A percentile compares a stretch with the other conserved stretches of the same genome.
Conservation (phyloP, 2,888 invertebrate species). For the Mythimna loreyi region DNA sequence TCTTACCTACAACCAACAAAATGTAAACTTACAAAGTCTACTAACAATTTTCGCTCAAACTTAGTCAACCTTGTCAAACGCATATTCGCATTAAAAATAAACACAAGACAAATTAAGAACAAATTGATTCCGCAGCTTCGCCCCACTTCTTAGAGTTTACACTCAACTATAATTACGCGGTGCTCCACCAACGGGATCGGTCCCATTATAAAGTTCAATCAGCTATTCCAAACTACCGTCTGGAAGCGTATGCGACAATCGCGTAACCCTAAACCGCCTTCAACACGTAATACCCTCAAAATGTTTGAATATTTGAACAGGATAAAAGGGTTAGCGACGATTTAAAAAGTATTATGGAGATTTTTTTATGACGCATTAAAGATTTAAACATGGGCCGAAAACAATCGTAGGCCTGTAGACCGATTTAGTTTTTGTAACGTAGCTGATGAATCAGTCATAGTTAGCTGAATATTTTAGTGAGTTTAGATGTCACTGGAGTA, state of each 20-base stretch:
- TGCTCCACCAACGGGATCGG: conserved; percentile 20
- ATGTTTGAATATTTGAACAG: conserved; percentile 42
- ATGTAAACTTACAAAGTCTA: background rate
- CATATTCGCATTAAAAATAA: conserved; percentile 36
- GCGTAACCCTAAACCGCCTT: conserved; percentile 14
- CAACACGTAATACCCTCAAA: conserved; percentile 13
- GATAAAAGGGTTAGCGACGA: conserved; percentile 39
- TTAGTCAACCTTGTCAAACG: conserved; percentile 28
- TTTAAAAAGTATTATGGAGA: conserved; percentile 45
- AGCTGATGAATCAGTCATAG: background rate
- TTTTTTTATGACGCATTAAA: conserved; percentile 15
- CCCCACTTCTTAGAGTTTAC: conserved; percentile 37
- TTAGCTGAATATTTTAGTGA: background rate
- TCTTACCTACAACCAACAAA: background rate
- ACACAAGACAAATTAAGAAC: conserved; percentile 31
- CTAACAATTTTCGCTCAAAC: background rate
- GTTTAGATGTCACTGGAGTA: too few relatives aligned
- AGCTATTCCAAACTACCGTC: conserved; percentile 43
- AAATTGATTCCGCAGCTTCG: conserved; percentile 39
- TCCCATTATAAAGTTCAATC: conserved; percentile 55
- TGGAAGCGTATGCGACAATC: conserved; percentile 19
- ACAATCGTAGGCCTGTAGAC: background rate
- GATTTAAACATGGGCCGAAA: conserved; percentile 11
- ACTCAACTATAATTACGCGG: conserved; percentile 53
- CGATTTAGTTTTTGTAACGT: background rate